These are phyloP conservation scores for Mnemiopsis leidyi DNA, from an alignment of 37 sponge, comb jelly and placozoan genomes.

Conservation along the genomic window DNA sequence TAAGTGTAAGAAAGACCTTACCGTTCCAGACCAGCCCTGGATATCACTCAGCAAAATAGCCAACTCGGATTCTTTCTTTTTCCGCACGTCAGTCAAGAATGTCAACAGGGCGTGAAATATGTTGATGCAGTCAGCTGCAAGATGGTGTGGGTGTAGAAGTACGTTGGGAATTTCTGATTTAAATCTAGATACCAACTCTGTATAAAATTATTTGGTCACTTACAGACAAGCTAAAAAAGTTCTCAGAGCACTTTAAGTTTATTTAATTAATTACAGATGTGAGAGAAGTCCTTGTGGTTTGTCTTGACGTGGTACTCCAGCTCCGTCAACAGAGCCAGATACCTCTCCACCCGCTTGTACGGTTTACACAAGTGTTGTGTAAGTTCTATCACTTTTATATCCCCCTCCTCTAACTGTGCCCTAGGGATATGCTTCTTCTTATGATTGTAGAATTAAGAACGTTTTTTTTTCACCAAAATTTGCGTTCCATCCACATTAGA, in stretches of 20 bases:
- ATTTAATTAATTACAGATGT: too few relatives aligned
- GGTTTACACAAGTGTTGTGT: conserved; percentile 48
- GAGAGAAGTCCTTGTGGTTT: conserved; percentile 9
- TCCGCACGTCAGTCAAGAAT: conserved; percentile 33
- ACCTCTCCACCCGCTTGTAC: conserved; percentile 43
- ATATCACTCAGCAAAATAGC: conserved; percentile 40
- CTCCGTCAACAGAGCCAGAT: conserved; percentile 1
- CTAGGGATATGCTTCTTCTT: background rate
- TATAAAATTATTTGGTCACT: too few relatives aligned
- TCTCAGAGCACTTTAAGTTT: too few relatives aligned
- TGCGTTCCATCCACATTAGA: too few relatives aligned
- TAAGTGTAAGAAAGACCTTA: background rate
- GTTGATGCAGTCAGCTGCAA: conserved; percentile 46
- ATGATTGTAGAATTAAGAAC: too few relatives aligned
- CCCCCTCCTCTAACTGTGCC: background rate
- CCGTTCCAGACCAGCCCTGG: conserved; percentile 36
- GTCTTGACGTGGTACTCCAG: conserved; percentile 61
- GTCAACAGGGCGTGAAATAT: conserved; percentile 43
- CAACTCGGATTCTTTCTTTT: conserved; percentile 36
- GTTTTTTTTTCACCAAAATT: too few relatives aligned
- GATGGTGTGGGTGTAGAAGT: too few relatives aligned
- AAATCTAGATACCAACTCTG: too few relatives aligned
- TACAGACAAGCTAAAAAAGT: too few relatives aligned
- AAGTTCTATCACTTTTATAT: background rate
- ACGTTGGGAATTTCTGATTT: too few relatives aligned